Conservation (phyloP, 2,113 vertebrate species). For the Brachyhypopomus gauderio region DNA sequence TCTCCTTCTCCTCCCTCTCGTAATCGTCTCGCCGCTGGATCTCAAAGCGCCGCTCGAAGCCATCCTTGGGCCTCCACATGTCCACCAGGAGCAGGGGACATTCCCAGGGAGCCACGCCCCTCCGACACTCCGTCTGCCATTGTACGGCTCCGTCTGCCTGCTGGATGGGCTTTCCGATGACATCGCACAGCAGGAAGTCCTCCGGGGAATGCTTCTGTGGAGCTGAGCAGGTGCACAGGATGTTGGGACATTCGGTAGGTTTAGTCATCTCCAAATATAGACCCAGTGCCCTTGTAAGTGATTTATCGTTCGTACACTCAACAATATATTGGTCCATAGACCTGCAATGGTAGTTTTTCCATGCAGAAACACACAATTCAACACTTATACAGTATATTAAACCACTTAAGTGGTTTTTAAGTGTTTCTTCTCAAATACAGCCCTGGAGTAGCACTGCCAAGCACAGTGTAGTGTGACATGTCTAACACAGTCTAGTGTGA, state of each 20-base stretch:
- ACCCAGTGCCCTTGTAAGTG: slow-evolving; percentile 11
- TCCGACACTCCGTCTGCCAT: slow-evolving; percentile 83
- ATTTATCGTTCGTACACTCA: neutral
- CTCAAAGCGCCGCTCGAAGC: slow-evolving; percentile 89
- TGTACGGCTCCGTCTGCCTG: slow-evolving; percentile 75
- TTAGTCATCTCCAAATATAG: slow-evolving; percentile 7
- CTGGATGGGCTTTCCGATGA: slow-evolving; percentile 79
- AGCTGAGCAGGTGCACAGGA: slow-evolving; percentile 66
- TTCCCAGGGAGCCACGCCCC: slow-evolving; percentile 83
- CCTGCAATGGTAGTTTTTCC: neutral
- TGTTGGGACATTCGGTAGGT: slow-evolving; percentile 47
- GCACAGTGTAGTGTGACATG: too few species aligned
- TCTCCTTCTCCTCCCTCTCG: slow-evolving; percentile 78
- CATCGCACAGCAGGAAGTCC: slow-evolving; percentile 83
- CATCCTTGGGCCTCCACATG: slow-evolving; percentile 90
- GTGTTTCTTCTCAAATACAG: too few species aligned
- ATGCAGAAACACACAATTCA: neutral
- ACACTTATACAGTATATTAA: neutral
- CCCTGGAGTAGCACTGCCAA: too few species aligned
- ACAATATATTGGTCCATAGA: too few species aligned
- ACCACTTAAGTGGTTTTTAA: too few species aligned
- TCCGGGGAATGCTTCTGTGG: slow-evolving; percentile 76
- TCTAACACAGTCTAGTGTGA: too few species aligned
- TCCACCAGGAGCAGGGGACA: slow-evolving; percentile 87
- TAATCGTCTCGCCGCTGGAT: slow-evolving; percentile 85